phyloP scores from a whole-genome alignment of 2,113 vertebrate species.

The Lontra canadensis region DNA sequence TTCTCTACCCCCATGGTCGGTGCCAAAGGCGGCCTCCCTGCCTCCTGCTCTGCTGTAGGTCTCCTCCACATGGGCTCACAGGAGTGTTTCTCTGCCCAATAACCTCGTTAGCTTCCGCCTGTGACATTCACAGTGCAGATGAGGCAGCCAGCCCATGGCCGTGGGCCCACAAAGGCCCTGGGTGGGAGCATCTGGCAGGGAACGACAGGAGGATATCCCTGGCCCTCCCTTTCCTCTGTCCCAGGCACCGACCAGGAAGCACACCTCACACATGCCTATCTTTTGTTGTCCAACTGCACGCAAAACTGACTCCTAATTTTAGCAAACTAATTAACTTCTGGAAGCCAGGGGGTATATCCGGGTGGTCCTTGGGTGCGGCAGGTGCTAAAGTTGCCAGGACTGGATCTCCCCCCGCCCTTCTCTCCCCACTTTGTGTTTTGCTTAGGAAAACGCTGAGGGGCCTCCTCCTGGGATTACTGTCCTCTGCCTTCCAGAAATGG shows the following conservation, averaged over 20 bases:
- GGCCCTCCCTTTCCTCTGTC: conserved; percentile 82
- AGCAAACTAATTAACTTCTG: conserved; percentile 91
- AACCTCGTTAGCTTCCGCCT: conserved; percentile 92
- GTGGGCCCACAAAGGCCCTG: conserved; percentile 85
- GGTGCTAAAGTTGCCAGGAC: neutral
- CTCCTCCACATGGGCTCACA: conserved; percentile 94
- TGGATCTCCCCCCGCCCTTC: no score
- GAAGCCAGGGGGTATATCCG: conserved; percentile 82
- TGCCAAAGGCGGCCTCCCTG: conserved; percentile 82
- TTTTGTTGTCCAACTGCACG: conserved; percentile 87
- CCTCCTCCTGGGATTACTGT: neutral
- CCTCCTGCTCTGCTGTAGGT: conserved; percentile 95
- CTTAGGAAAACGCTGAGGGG: neutral
- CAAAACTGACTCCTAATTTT: conserved; percentile 86
- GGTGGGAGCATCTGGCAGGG: conserved; percentile 79
- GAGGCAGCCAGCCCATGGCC: conserved; percentile 91
- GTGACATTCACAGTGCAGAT: conserved; percentile 94
- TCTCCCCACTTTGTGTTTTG: neutral
- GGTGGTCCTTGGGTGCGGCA: conserved; percentile 82
- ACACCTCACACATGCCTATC: conserved; percentile 86
- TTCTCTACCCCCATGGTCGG: neutral
- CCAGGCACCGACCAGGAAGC: conserved; percentile 86
- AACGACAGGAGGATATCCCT: conserved; percentile 74
- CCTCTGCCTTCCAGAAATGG: neutral
- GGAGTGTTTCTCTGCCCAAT: conserved; percentile 92